Evolutionary conservation across 2,888 invertebrate genomes (phyloP).

Genomic region (Trichacis sp.): DNA sequence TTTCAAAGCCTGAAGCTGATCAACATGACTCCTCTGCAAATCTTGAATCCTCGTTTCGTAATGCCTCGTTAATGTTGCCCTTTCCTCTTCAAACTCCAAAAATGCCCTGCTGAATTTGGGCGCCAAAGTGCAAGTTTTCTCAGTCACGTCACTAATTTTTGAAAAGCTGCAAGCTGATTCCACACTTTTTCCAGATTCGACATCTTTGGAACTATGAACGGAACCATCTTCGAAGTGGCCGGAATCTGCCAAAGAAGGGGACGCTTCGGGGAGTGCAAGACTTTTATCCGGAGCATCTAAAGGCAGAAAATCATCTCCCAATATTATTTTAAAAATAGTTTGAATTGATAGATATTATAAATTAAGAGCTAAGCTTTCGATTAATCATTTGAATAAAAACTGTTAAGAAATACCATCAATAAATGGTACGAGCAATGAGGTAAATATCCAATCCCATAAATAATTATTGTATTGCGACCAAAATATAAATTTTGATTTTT

Average conservation of each 20-base stretch:
- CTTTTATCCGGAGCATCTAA: conserved; percentile 72
- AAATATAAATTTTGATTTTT: too few relatives aligned
- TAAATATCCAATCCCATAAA: too few relatives aligned
- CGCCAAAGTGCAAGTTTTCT: conserved; percentile 6
- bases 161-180: conserved; percentile 17
- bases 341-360: too few relatives aligned
- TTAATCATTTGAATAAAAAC: too few relatives aligned
- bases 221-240: conserved; percentile 90
- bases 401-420: too few relatives aligned
- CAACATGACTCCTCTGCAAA: conserved; percentile 75
- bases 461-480: too few relatives aligned
- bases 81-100: conserved; percentile 74
- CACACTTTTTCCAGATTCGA: conserved; percentile 68
- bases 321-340: too few relatives aligned
- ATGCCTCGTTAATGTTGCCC: conserved; percentile 76
- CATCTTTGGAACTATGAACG: conserved; percentile 82
- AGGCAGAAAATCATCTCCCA: too few relatives aligned
- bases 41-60: conserved; percentile 84
- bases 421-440: too few relatives aligned
- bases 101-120: conserved; percentile 1
- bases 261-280: conserved; percentile 73
- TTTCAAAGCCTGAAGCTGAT: conserved; percentile 81
- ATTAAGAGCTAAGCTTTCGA: too few relatives aligned
- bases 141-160: conserved; percentile 1
- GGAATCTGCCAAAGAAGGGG: conserved; percentile 85